These are phyloP conservation scores for Danio albolineatus DNA, from an alignment of 2,797 vertebrate genomes.

Conservation along the genomic window DNA sequence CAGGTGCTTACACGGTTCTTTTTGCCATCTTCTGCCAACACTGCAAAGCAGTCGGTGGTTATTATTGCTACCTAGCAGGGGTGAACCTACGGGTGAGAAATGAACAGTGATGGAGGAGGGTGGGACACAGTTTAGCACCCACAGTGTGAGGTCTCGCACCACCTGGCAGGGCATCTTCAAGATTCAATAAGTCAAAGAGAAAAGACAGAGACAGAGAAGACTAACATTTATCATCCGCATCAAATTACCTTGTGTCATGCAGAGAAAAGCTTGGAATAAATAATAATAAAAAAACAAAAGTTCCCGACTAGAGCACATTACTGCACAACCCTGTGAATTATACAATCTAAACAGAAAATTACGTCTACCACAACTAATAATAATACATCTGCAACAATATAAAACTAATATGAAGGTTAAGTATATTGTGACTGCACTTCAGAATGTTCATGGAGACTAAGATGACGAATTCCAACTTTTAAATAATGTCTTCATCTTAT, in stretches of 20 bases:
- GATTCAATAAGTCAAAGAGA: constrained; percentile 33
- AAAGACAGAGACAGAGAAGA: not conserved
- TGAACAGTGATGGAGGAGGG: constrained; percentile 43
- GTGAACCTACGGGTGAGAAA: constrained; percentile 54
- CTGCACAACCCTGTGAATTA: not conserved
- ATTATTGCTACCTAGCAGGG: constrained; percentile 49
- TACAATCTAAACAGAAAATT: not conserved
- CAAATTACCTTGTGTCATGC: constrained; percentile 23
- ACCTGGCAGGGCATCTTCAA: constrained; percentile 54
- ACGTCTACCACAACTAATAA: no score
- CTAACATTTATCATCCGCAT: constrained; percentile 44
- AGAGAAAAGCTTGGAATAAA: constrained; percentile 13
- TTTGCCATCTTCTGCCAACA: constrained; percentile 1
- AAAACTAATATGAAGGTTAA: not conserved
- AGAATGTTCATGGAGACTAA: no score
- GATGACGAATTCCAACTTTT: no score
- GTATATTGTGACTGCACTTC: not conserved
- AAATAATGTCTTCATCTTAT: no score
- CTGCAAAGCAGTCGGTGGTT: constrained; percentile 15
- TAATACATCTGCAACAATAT: not conserved
- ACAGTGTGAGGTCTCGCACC: constrained; percentile 49
- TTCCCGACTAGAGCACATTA: not conserved
- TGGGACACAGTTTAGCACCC: constrained; percentile 56
- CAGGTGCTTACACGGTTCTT: constrained; percentile 11
- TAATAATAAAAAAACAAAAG: not conserved